These are phyloP conservation scores for Cyclargus thomasi DNA, from an alignment of 1,140 invertebrate genomes.

Conservation along the genomic window DNA sequence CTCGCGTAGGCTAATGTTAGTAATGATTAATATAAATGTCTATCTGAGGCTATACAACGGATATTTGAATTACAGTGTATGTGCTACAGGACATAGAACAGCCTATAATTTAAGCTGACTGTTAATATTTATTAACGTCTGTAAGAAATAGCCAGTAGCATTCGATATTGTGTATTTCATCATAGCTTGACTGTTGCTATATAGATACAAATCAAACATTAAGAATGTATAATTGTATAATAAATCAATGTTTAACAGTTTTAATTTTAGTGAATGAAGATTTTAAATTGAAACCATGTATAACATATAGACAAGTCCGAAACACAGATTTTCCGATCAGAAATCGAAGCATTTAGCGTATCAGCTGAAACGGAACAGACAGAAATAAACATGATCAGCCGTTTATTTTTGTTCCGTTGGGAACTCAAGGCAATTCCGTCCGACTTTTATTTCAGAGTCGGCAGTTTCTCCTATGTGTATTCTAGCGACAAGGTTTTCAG, in stretches of 20 bases:
- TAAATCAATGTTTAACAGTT: too few species aligned
- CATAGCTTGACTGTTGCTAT: not conserved
- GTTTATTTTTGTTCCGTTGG: constrained; percentile 23
- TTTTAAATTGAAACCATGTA: too few species aligned
- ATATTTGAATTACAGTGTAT: not conserved
- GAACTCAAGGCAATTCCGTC: constrained; percentile 6
- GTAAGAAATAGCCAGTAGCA: constrained; percentile 14
- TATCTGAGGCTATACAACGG: not conserved
- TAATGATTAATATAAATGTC: not conserved
- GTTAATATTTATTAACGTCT: constrained; percentile 3
- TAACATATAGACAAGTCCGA: not conserved
- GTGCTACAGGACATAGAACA: not conserved
- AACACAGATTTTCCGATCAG: not conserved
- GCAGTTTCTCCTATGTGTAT: not conserved
- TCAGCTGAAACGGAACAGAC: constrained; percentile 20
- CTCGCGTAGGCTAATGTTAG: too few species aligned
- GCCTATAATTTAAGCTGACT: not conserved
- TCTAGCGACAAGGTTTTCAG: not conserved
- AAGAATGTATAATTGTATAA: too few species aligned
- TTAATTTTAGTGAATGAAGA: too few species aligned
- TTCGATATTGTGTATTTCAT: constrained; percentile 11
- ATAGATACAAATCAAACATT: too few species aligned
- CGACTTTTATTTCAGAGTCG: constrained; percentile 11
- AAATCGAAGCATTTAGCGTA: not conserved
- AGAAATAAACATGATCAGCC: constrained; percentile 21